Conservation (phyloP, 1,140 invertebrate genomes). For the Zaprionus camerounensis region DNA sequence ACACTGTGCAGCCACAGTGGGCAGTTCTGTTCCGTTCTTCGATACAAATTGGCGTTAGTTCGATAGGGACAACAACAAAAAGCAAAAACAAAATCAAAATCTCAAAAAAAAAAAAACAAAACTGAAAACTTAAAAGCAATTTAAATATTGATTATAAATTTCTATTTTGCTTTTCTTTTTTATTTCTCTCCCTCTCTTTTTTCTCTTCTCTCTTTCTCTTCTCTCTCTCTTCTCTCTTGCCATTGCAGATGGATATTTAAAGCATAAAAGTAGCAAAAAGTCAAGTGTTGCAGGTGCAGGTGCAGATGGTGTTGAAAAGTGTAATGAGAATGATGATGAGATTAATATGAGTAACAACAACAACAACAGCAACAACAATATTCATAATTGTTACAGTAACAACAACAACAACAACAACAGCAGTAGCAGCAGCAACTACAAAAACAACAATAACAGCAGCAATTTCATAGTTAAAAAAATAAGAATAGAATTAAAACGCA, state of each 20-base stretch:
- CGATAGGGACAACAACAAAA: slow-evolving; percentile 1
- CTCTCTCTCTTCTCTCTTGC: slow-evolving; percentile 52
- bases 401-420: slow-evolving; percentile 15
- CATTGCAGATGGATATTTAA: slow-evolving; percentile 72
- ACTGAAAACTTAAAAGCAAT: slow-evolving; percentile 22
- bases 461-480: slow-evolving; percentile 63
- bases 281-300: slow-evolving; percentile 37
- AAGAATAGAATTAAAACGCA: slow-evolving; percentile 69
- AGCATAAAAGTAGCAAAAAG: slow-evolving; percentile 63
- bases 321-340: slow-evolving; percentile 36
- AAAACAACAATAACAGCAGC: slow-evolving; percentile 38
- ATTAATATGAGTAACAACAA: slow-evolving; percentile 44
- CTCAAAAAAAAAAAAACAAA: slow-evolving; percentile 8
- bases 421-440: slow-evolving; percentile 18
- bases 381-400: slow-evolving; percentile 39
- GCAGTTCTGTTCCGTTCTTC: background rate
- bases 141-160: slow-evolving; percentile 49
- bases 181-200: slow-evolving; percentile 48
- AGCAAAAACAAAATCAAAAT: slow-evolving; percentile 10
- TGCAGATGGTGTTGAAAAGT: slow-evolving; percentile 31
- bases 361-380: slow-evolving; percentile 24
- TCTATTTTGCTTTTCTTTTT: slow-evolving; percentile 52
- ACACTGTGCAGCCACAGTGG: background rate
- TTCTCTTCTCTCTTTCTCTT: slow-evolving; percentile 38
- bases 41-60: background rate